phyloP scores from a whole-genome alignment of 1,140 invertebrate species.

The Euura lappo region DNA sequence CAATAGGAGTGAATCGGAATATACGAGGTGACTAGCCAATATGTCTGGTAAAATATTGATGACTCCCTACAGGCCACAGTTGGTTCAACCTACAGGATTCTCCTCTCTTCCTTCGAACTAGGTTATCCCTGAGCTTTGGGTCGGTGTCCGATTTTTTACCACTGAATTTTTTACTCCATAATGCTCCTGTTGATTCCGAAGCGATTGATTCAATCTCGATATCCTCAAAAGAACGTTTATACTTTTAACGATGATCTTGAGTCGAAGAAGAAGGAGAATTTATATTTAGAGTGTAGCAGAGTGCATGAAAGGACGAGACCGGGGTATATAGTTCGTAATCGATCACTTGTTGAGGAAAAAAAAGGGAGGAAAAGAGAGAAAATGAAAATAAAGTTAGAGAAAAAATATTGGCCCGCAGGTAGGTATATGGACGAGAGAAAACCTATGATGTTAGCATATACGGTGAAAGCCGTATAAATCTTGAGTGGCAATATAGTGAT shows the following conservation, averaged over 20 bases:
- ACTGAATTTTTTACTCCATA: neutral
- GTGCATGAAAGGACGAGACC: neutral
- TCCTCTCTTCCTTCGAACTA: neutral
- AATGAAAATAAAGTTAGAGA: neutral
- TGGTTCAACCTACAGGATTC: neutral
- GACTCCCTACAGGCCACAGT: slow-evolving; percentile 38
- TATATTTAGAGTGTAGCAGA: neutral
- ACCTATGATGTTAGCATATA: slow-evolving; percentile 9
- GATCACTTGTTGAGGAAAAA: neutral
- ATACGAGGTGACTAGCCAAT: slow-evolving; percentile 41
- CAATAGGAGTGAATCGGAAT: slow-evolving; percentile 21
- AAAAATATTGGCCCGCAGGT: neutral
- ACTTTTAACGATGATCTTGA: neutral
- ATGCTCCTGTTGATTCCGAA: neutral
- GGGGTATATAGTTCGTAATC: neutral
- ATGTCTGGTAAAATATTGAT: slow-evolving; percentile 52
- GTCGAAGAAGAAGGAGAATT: neutral
- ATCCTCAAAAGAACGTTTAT: neutral
- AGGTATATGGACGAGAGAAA: neutral
- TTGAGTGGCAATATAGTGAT: slow-evolving; percentile 42
- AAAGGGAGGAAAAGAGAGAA: neutral
- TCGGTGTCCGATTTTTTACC: neutral
- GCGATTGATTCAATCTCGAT: neutral
- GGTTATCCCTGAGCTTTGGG: neutral
- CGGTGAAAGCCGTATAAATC: slow-evolving; percentile 52